Evolutionary conservation across 2,113 vertebrate species (phyloP).

Genomic region (Epinephelus lanceolatus): DNA sequence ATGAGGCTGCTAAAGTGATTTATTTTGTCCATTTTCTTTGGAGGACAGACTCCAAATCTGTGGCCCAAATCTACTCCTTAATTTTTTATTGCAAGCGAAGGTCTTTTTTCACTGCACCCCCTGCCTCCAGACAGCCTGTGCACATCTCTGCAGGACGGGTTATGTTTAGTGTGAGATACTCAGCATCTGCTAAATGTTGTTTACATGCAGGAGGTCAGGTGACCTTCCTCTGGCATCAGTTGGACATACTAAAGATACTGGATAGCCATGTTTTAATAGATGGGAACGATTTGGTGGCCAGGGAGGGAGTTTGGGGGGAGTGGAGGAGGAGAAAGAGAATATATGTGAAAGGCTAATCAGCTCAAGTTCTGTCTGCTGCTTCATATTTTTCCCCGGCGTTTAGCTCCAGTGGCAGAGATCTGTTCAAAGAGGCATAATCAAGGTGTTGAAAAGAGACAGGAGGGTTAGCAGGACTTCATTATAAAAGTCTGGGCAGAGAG

Average conservation of each 20-base stretch:
- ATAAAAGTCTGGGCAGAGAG: not conserved
- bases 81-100: not conserved
- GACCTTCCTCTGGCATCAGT: not conserved
- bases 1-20: too few relatives aligned
- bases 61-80: not conserved
- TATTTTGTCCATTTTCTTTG: too few relatives aligned
- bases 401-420: not conserved
- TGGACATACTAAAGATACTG: not conserved
- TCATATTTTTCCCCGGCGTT: not conserved
- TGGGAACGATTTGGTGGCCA: not conserved
- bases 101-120: not conserved
- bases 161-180: not conserved
- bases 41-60: not conserved
- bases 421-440: not conserved
- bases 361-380: not conserved
- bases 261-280: not conserved
- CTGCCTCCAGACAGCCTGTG: not conserved
- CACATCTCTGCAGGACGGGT: not conserved
- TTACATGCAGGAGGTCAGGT: conserved; percentile 25
- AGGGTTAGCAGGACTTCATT: not conserved
- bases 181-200: conserved; percentile 1
- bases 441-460: not conserved
- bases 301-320: not conserved
- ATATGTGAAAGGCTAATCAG: not conserved
- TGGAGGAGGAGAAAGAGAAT: not conserved